Percentiles rank a stretch among this genome's conserved stretches.
Evolutionary conservation across 2,888 invertebrate species (phyloP).

Genomic region (Diarsia mendica): DNA sequence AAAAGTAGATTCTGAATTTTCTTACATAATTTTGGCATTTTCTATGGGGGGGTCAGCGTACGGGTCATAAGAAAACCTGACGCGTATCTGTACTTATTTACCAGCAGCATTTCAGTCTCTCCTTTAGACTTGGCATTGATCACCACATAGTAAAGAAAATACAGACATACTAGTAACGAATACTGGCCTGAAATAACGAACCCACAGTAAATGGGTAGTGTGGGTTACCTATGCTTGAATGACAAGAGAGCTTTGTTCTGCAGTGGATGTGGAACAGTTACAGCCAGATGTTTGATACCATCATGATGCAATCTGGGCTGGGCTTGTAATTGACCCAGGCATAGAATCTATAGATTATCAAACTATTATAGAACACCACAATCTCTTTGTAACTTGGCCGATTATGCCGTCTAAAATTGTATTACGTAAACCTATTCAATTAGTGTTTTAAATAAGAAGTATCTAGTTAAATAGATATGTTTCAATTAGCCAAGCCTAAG

Average conservation of each 20-base stretch:
- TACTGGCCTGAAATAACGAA: neutral
- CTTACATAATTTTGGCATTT: neutral
- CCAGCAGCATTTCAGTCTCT: neutral
- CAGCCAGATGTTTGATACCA: slow-evolving; percentile 8
- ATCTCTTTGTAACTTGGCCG: slow-evolving; percentile 59
- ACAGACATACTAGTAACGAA: neutral
- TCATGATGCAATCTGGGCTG: neutral
- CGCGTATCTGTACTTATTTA: neutral
- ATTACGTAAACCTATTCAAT: slow-evolving; percentile 28
- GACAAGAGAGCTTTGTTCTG: neutral
- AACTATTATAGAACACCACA: slow-evolving; percentile 66
- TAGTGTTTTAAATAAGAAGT: slow-evolving; percentile 9
- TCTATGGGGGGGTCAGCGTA: neutral
- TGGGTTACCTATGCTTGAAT: neutral
- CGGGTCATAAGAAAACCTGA: neutral
- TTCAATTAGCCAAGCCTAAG: slow-evolving; percentile 30
- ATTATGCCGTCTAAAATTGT: slow-evolving; percentile 14
- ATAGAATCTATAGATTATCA: slow-evolving; percentile 56
- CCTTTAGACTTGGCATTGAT: neutral
- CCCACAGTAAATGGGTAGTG: neutral
- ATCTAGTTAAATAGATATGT: slow-evolving; percentile 5
- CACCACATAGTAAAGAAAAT: neutral
- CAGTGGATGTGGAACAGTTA: neutral
- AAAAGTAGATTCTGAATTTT: neutral
- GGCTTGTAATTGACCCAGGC: neutral